These are phyloP conservation scores for Apostichopus leukothele DNA, from an alignment of 53 echinoderm and acorn worm genomes.

Conservation along the genomic window DNA sequence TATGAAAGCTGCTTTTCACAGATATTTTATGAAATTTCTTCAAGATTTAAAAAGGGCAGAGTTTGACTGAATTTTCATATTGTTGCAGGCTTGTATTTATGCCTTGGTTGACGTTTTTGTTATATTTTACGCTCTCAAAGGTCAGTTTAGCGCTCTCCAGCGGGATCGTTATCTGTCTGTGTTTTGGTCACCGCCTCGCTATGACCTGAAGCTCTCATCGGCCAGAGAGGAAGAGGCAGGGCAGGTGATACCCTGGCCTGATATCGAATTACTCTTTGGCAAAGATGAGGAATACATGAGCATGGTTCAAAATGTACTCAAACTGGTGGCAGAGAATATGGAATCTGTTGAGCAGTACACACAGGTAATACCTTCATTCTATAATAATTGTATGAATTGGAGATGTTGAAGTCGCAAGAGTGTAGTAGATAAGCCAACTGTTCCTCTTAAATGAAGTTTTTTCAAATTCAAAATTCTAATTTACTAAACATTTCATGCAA, in stretches of 20 bases:
- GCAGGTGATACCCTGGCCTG: conserved; percentile 80
- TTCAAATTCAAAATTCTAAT: too few relatives aligned
- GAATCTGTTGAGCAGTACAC: conserved; percentile 67
- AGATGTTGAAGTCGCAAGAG: too few relatives aligned
- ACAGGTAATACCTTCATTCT: conserved; percentile 55
- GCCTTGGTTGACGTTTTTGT: too few relatives aligned
- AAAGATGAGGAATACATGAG: conserved; percentile 77
- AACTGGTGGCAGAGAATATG: conserved; percentile 69
- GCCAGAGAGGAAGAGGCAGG: conserved; percentile 53
- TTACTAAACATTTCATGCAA: too few relatives aligned
- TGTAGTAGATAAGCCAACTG: too few relatives aligned
- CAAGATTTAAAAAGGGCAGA: too few relatives aligned
- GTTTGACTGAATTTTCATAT: too few relatives aligned
- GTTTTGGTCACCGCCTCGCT: conserved; percentile 96
- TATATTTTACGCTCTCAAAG: conserved; percentile 16
- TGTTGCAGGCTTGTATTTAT: too few relatives aligned
- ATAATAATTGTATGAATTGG: too few relatives aligned
- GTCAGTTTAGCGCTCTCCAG: conserved; percentile 81
- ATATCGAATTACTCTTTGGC: conserved; percentile 91
- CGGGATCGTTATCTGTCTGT: conserved; percentile 88
- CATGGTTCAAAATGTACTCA: conserved; percentile 67
- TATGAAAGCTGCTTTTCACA: too few relatives aligned
- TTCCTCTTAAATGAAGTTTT: too few relatives aligned
- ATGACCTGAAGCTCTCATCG: conserved; percentile 87
- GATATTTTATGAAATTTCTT: too few relatives aligned